Evolutionary conservation across 2,797 vertebrate species (phyloP).

Genomic region (Anguilla obscura): DNA sequence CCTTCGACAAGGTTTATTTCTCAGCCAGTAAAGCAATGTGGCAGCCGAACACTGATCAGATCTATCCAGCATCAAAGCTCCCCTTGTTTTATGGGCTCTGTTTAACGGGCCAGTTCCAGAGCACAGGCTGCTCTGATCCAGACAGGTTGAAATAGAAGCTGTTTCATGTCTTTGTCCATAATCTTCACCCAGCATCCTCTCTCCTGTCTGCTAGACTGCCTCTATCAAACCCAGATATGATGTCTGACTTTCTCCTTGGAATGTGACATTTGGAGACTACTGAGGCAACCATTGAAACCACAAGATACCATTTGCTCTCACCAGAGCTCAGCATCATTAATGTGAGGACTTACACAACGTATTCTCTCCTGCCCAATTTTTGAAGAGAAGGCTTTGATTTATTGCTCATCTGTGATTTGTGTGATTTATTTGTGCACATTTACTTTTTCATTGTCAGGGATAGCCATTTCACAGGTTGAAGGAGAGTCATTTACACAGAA

Average conservation of each 20-base stretch:
- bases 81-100: conserved; percentile 73
- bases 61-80: conserved; percentile 75
- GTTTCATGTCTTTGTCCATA: conserved; percentile 84
- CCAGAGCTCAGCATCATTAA: conserved; percentile 67
- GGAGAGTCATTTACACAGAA: conserved; percentile 55
- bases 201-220: conserved; percentile 74
- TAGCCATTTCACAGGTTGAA: conserved; percentile 9
- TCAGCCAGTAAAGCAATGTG: conserved; percentile 61
- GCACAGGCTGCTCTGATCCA: conserved; percentile 76
- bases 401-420: conserved; percentile 67
- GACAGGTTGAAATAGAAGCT: conserved; percentile 82
- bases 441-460: conserved; percentile 67
- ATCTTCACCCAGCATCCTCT: conserved; percentile 79
- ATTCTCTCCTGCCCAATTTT: conserved; percentile 56
- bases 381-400: conserved; percentile 63
- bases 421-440: conserved; percentile 61
- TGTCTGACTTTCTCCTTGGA: conserved; percentile 84
- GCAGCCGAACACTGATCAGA: conserved; percentile 70
- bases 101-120: conserved; percentile 80
- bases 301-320: conserved; percentile 69
- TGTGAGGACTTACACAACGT: conserved; percentile 58
- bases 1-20: conserved; percentile 52
- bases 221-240: conserved; percentile 86
- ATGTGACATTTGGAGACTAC: conserved; percentile 73
- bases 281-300: conserved; percentile 77